A percentile compares a stretch with the other conserved stretches of the same genome.
phyloP scores from a whole-genome alignment of 1,140 invertebrate genomes.

The Subanguina moxae region DNA sequence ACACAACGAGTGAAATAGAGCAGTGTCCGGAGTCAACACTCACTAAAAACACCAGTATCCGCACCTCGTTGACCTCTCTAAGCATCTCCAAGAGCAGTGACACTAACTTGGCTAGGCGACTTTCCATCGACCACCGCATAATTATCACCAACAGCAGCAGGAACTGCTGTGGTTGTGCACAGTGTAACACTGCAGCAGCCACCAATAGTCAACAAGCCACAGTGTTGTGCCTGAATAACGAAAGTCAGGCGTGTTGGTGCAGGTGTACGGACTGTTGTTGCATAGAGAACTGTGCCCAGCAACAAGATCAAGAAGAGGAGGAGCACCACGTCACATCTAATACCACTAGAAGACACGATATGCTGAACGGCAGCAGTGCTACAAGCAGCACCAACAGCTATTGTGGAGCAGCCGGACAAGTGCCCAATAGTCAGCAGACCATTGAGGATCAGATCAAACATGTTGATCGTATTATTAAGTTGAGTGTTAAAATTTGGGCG shows the following conservation, averaged over 20 bases:
- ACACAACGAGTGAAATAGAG: too few species aligned
- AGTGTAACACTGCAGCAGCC: neutral
- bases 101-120: neutral
- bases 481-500: too few species aligned
- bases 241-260: neutral
- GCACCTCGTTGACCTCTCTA: too few species aligned
- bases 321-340: neutral
- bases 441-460: constrained; percentile 34
- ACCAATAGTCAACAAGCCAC: neutral
- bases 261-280: constrained; percentile 1
- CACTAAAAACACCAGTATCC: too few species aligned
- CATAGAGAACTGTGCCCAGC: neutral
- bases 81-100: too few species aligned
- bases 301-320: neutral
- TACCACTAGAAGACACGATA: neutral
- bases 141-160: neutral
- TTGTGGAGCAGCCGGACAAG: neutral
- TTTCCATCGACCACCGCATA: neutral
- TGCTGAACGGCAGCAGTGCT: constrained; percentile 10
- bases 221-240: neutral
- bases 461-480: constrained; percentile 28
- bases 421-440: constrained; percentile 6
- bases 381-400: constrained; percentile 15
- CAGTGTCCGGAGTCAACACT: too few species aligned
- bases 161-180: neutral